A percentile compares a stretch with the other conserved stretches of the same genome.
Evolutionary conservation across 2,888 invertebrate species (phyloP).

Genomic region (Amiota mariae): DNA sequence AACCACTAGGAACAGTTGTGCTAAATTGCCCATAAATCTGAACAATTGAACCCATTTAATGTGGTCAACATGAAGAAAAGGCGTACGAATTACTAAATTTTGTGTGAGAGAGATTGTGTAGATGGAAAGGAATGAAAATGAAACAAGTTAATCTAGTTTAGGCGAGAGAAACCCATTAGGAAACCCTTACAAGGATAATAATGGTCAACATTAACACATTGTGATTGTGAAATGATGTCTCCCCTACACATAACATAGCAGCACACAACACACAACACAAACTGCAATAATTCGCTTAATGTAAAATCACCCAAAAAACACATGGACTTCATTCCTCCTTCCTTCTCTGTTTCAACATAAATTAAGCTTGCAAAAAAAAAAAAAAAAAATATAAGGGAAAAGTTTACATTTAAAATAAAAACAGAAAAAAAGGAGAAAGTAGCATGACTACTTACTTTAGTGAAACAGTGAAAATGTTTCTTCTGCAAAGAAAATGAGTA

Average conservation of each 20-base stretch:
- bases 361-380: neutral
- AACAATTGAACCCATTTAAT: slow-evolving; percentile 4
- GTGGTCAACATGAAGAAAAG: slow-evolving; percentile 7
- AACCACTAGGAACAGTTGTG: slow-evolving; percentile 11
- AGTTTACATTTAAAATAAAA: no score
- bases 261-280: no score
- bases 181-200: neutral
- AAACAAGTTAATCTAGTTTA: slow-evolving; percentile 5
- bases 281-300: no score
- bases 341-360: neutral
- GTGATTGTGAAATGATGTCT: no score
- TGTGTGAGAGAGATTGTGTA: no score
- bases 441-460: no score
- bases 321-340: neutral
- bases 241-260: no score
- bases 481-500: no score
- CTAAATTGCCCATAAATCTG: slow-evolving; percentile 19
- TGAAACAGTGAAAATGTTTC: no score
- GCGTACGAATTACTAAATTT: no score
- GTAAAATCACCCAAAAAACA: neutral
- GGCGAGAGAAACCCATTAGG: neutral
- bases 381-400: neutral
- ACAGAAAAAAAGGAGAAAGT: no score
- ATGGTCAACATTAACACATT: no score
- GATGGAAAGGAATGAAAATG: neutral